Conservation (phyloP, 1,140 invertebrate genomes). For the Dendrolimus punctatus region DNA sequence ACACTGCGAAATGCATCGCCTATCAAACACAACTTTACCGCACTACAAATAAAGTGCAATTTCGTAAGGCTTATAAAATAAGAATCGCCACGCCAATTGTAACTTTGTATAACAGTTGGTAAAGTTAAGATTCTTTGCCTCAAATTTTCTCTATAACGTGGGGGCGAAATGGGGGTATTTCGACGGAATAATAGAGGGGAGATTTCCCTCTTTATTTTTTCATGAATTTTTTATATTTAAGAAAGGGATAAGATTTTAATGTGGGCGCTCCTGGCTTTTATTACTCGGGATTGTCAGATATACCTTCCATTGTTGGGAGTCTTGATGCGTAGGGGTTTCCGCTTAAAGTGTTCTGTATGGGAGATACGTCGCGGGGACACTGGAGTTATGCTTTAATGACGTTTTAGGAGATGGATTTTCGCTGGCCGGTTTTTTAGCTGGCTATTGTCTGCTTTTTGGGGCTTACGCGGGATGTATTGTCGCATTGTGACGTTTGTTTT, state of each 20-base stretch:
- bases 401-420: slow-evolving; percentile 40
- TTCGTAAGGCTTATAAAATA: slow-evolving; percentile 8
- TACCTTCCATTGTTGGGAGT: slow-evolving; percentile 57
- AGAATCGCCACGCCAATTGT: slow-evolving; percentile 36
- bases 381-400: slow-evolving; percentile 46
- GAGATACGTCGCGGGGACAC: slow-evolving; percentile 31
- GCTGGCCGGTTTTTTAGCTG: slow-evolving; percentile 29
- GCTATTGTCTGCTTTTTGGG: slow-evolving; percentile 7
- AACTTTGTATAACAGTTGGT: slow-evolving; percentile 42
- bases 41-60: slow-evolving; percentile 25
- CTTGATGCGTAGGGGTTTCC: slow-evolving; percentile 65
- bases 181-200: slow-evolving; percentile 63
- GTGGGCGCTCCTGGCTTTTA: slow-evolving; percentile 60
- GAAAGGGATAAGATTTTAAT: slow-evolving; percentile 72
- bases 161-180: slow-evolving; percentile 31
- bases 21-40: slow-evolving; percentile 41
- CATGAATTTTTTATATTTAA: slow-evolving; percentile 71
- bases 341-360: slow-evolving; percentile 67
- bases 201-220: slow-evolving; percentile 68
- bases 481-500: too few species aligned
- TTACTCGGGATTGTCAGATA: slow-evolving; percentile 62
- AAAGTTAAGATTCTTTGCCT: slow-evolving; percentile 59
- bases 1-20: slow-evolving; percentile 14
- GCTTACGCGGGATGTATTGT: not conserved
- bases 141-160: slow-evolving; percentile 26